Base-by-base conservation (phyloP, 2,113 vertebrate species). In the Phyllopteryx taeniolatus region DNA sequence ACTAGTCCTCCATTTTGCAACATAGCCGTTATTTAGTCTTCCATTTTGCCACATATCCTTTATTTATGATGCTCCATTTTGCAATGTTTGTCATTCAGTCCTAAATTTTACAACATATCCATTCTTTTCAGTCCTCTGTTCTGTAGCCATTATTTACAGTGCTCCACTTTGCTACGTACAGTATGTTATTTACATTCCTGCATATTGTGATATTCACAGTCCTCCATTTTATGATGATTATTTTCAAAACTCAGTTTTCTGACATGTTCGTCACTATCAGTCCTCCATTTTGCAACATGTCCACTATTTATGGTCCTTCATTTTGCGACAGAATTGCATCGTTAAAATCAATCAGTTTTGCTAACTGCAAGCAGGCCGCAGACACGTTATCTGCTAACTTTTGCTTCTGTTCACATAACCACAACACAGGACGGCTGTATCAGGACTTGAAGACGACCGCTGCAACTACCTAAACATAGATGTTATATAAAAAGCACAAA, bases 341-440 rank as follows among this genome's bases (percentile, higher is more conserved):
- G 51, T 9, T 56, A 61, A 70, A 77, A 68, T 31, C 22, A 35
- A 60, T 15, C 57, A 5, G 2, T 33, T 60, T 60, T 17, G 44
- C 68, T 53, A 12, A 17, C 14, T 33, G 27, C 5, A 17, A 33
- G 57, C 13, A 15, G 22, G 57, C 27, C 57, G 11, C 13, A 60
- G 57, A 60, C 27, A 33, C 13, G 47, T 31, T 75, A 77, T 82
- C 73, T 82, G 63, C 68, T 49, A 22, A 76, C 65, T 82, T 78
- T 64, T 27, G 31, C 53, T 59, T 64, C 56, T 39, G 75, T 56
- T 69, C 22, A 79, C 86, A 88, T 79, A 88, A 71, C 19, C 31
- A 4, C 33, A 33, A 33, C 31, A 17, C 31, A 31, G 5, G 14
- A 20, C 6, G 51, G 59, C 5, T 76, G 59, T 86, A 86, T 87